Conservation (phyloP, 2,113 vertebrate species). For the Gymnobelideus leadbeateri region DNA sequence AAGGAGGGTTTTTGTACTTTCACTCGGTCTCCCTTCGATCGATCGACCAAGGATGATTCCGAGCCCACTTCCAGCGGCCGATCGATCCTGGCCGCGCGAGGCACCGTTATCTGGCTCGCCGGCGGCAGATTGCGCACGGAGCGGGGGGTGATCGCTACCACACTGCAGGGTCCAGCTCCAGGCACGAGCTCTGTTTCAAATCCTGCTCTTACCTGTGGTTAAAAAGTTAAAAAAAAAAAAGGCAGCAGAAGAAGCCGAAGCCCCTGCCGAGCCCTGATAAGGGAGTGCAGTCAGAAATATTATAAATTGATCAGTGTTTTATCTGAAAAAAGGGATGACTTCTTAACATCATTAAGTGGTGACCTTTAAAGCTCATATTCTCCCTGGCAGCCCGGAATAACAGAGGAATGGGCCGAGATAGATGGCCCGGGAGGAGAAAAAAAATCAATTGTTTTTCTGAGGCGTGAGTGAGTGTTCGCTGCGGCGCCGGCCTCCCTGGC, state of each 20-base stretch:
- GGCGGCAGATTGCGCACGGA: not conserved
- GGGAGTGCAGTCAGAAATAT: slow-evolving; percentile 57
- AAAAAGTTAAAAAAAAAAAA: slow-evolving; percentile 51
- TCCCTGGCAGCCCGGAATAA: slow-evolving; percentile 62
- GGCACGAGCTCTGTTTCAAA: not conserved
- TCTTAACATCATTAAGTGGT: slow-evolving; percentile 77
- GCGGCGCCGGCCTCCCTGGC: slow-evolving; percentile 60
- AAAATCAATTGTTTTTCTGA: slow-evolving; percentile 74
- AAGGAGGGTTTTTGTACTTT: not conserved
- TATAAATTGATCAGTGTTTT: slow-evolving; percentile 74
- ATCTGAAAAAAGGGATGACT: slow-evolving; percentile 70
- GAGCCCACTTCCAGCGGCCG: not conserved
- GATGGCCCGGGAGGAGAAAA: slow-evolving; percentile 53
- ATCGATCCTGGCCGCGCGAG: not conserved
- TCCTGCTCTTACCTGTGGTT: slow-evolving; percentile 34
- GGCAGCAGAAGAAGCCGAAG: not conserved
- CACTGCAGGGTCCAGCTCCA: not conserved
- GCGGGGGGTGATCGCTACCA: not conserved
- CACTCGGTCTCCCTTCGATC: not conserved
- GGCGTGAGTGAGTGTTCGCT: slow-evolving; percentile 49
- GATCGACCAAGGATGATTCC: not conserved
- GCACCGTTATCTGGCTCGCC: slow-evolving; percentile 39
- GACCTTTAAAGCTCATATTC: slow-evolving; percentile 79
- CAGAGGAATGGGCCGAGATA: slow-evolving; percentile 63
- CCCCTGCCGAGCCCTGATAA: not conserved